Evolutionary conservation across 1,140 invertebrate genomes (phyloP).

Genomic region (Neelides sp.): DNA sequence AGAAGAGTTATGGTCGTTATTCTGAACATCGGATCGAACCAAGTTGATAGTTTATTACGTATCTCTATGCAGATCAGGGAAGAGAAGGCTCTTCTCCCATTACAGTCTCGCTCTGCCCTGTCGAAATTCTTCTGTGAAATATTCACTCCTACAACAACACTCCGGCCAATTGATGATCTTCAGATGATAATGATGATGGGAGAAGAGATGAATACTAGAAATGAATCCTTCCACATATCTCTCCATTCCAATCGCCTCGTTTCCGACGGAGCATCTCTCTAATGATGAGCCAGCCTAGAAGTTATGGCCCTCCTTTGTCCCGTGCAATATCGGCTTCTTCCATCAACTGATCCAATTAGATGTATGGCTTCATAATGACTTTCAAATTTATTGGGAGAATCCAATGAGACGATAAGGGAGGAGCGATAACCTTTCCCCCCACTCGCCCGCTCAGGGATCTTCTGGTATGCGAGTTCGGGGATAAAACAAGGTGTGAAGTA

Average conservation of each 20-base stretch:
- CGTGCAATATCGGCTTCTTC: constrained; percentile 21
- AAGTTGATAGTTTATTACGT: no score
- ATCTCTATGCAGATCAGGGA: constrained; percentile 22
- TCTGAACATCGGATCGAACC: constrained; percentile 7
- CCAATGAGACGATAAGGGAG: constrained; percentile 14
- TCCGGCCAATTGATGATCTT: background rate
- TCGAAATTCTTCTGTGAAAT: constrained; percentile 1
- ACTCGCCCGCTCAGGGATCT: no score
- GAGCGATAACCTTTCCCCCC: constrained; percentile 8
- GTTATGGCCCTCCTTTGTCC: background rate
- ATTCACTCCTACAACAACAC: background rate
- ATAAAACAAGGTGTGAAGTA: constrained; percentile 1
- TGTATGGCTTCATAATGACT: constrained; percentile 4
- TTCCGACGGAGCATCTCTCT: no score
- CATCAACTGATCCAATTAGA: constrained; percentile 28
- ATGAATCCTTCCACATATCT: background rate
- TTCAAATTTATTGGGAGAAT: constrained; percentile 24
- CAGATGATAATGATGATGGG: background rate
- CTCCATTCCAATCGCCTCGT: no score
- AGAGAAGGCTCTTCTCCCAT: no score
- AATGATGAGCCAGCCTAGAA: no score
- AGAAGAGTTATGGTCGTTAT: constrained; percentile 20
- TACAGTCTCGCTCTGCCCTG: background rate
- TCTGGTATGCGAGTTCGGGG: constrained; percentile 11
- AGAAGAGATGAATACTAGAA: background rate